Percentiles rank a stretch among this genome's conserved stretches.
Evolutionary conservation across 1,140 invertebrate genomes (phyloP).

Genomic region (Drosophila pachea): DNA sequence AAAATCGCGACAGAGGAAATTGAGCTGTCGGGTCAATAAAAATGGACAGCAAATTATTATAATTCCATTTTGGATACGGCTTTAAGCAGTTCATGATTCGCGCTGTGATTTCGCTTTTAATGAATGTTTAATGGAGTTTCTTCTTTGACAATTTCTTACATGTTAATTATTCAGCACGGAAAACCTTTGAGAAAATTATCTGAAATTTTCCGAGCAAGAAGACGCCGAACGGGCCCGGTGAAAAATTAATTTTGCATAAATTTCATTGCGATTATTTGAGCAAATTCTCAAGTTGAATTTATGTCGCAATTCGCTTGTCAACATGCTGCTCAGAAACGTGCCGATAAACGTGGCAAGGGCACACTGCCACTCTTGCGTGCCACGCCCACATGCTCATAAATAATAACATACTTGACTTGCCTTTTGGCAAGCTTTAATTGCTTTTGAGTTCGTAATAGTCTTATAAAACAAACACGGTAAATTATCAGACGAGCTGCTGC

Average conservation of each 20-base stretch:
- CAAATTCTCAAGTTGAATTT: slow-evolving; percentile 14
- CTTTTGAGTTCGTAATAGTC: slow-evolving; percentile 49
- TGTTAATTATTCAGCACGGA: no score
- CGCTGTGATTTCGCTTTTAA: no score
- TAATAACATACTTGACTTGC: slow-evolving; percentile 41
- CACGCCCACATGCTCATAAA: slow-evolving; percentile 33
- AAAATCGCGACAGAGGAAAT: slow-evolving; percentile 40
- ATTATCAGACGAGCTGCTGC: slow-evolving; percentile 42
- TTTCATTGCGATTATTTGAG: slow-evolving; percentile 31
- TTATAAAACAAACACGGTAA: slow-evolving; percentile 55
- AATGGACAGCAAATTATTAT: neutral
- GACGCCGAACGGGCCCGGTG: neutral
- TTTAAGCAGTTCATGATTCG: neutral
- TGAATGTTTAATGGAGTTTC: no score
- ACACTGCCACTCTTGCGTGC: neutral
- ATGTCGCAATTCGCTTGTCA: slow-evolving; percentile 49
- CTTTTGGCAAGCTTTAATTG: slow-evolving; percentile 51
- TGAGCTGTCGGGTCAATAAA: slow-evolving; percentile 29
- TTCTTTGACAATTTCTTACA: no score
- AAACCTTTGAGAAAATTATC: no score
- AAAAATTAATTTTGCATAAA: slow-evolving; percentile 44
- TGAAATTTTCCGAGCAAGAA: no score
- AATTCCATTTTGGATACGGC: neutral
- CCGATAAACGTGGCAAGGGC: slow-evolving; percentile 29
- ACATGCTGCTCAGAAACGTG: slow-evolving; percentile 49